Percentiles rank a stretch among this genome's conserved stretches.
phyloP scores from a whole-genome alignment of 2,888 invertebrate genomes.

The Idaea biselata region DNA sequence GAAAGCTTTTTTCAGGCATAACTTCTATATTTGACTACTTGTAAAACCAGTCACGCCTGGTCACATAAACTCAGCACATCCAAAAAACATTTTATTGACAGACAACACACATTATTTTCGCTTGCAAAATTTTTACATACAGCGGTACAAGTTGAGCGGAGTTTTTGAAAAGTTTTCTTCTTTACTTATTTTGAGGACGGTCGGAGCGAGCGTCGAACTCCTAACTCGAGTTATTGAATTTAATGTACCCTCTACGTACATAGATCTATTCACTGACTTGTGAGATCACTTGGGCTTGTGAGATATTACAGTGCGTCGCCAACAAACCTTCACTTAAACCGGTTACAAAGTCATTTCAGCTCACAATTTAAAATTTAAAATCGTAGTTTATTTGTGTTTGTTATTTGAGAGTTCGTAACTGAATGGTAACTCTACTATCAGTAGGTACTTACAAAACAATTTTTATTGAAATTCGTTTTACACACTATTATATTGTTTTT shows the following conservation, averaged over 20 bases:
- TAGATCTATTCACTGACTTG: slow-evolving; percentile 65
- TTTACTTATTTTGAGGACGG: slow-evolving; percentile 78
- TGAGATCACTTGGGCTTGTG: slow-evolving; percentile 62
- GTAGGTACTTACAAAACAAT: neutral
- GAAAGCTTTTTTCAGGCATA: neutral
- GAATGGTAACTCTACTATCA: slow-evolving; percentile 1
- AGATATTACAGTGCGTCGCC: slow-evolving; percentile 36
- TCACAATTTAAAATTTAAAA: neutral
- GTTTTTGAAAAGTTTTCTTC: slow-evolving; percentile 74
- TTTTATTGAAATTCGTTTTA: neutral
- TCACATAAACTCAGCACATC: slow-evolving; percentile 22
- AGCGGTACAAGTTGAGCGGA: slow-evolving; percentile 66
- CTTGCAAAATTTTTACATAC: slow-evolving; percentile 61
- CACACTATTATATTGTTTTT: neutral
- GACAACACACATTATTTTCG: slow-evolving; percentile 46
- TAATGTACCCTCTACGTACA: slow-evolving; percentile 72
- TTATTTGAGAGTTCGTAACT: slow-evolving; percentile 1
- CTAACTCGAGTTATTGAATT: slow-evolving; percentile 80
- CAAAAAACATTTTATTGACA: slow-evolving; percentile 39
- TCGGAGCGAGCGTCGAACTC: slow-evolving; percentile 76
- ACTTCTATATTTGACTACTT: slow-evolving; percentile 7
- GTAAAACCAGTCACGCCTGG: slow-evolving; percentile 24
- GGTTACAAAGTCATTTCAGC: slow-evolving; percentile 1
- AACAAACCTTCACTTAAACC: slow-evolving; percentile 10
- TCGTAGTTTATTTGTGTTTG: neutral